Conservation (phyloP, 2,888 invertebrate genomes). For the Melieria picta region DNA sequence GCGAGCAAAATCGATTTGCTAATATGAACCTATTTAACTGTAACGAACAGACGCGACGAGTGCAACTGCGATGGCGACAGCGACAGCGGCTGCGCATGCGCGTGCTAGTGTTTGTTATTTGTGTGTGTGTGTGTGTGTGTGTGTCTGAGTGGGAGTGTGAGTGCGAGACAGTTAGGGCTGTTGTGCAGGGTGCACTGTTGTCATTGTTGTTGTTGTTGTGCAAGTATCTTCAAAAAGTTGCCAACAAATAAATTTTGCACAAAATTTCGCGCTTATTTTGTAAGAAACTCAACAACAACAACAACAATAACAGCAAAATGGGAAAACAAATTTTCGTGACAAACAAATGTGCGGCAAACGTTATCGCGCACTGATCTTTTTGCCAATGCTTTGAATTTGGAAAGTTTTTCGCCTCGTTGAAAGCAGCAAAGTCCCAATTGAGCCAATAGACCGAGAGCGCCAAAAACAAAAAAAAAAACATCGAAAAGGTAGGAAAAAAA, state of each 20-base stretch:
- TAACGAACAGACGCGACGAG: not conserved
- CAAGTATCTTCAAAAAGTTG: constrained; percentile 16
- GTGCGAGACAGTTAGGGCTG: not conserved
- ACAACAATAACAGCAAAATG: no score
- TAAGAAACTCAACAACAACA: constrained; percentile 40
- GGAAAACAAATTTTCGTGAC: constrained; percentile 53
- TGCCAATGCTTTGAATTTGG: constrained; percentile 45
- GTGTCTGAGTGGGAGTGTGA: not conserved
- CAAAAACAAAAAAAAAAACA: constrained; percentile 1
- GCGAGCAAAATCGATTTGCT: no score
- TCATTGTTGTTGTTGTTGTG: not conserved
- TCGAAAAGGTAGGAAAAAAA: constrained; percentile 10
- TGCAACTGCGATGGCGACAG: no score
- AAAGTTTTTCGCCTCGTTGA: constrained; percentile 58
- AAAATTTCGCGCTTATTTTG: constrained; percentile 50
- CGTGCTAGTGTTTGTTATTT: not conserved
- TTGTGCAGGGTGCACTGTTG: no score
- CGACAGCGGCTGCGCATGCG: no score
- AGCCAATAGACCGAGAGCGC: constrained; percentile 45
- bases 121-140: not conserved
- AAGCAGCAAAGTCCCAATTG: no score
- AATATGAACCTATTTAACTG: not conserved
- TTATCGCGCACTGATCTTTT: constrained; percentile 45
- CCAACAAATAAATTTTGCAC: constrained; percentile 34
- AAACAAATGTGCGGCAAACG: constrained; percentile 60